Evolutionary conservation across 2,797 vertebrate genomes (phyloP), one percentile per base, ranked within the genome.

Genomic region (Peromyscus eremicus): DNA sequence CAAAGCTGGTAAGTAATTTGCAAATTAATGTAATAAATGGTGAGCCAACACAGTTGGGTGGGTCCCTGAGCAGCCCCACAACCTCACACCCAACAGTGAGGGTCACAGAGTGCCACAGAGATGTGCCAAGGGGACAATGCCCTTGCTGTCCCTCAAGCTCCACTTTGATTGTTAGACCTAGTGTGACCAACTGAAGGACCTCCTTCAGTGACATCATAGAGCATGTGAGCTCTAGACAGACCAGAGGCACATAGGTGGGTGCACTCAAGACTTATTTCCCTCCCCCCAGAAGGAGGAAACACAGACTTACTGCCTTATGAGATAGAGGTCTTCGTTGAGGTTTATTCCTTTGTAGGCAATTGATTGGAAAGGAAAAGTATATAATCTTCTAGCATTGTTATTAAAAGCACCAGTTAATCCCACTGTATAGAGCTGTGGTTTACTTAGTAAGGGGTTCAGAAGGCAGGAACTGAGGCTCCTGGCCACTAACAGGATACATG

Each of bases 391-490:
- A 95, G 93, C 23, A 37, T 95, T 97, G 96, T 97, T 98, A 97
- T 96, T 97, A 96, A 98, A 98, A 97, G 88, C 94, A 96, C 97
- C 96, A 4, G 2, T 93, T 98, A 98, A 97, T 96, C 97, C 95
- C 94, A 82, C 93, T 92, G 88, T 96, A 97, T 68, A 96, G 91
- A 92, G 23, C 86, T 96, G 77, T 43, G 96, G 92, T 97, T 95
- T 97, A 92, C 92, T 96, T 96, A 0, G 4, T 43, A 75, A n/a
- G 71, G 94, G 60, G 64, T 68, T 19, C 16, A 7, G 62, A 13
- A 92, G 57, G 12, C 52, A 21, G 27, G 29, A 29, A 7, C n/a
- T 52, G 79, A 89, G 21, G 75, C 12, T 57, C 43, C 55, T 71
- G 34, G 49, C 46, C 75, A 76, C 84, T 64, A 77, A 66, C 88